phyloP scores from a whole-genome alignment of 2,113 vertebrate species.

The Fulica atra region DNA sequence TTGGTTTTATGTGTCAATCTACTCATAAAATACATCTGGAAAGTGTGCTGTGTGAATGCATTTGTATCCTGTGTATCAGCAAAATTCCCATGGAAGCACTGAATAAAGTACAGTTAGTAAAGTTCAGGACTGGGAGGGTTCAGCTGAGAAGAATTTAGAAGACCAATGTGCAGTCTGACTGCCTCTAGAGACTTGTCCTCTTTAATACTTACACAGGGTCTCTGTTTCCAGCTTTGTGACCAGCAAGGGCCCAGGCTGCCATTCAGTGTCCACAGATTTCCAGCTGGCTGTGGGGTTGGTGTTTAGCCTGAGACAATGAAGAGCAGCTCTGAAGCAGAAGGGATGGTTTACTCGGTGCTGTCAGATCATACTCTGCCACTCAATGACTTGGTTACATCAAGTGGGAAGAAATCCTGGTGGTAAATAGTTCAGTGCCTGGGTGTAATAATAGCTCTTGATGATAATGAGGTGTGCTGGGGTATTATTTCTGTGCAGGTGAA shows the following conservation, averaged over 20 bases:
- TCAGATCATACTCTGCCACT: neutral
- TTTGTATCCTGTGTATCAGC: neutral
- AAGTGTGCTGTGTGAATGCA: rapidly evolving
- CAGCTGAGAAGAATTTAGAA: neutral
- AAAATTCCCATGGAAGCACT: neutral
- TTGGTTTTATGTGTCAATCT: neutral
- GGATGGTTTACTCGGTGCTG: neutral
- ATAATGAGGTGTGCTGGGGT: neutral
- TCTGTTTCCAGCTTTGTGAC: neutral
- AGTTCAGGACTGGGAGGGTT: neutral
- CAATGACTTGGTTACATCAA: neutral
- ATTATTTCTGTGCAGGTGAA: neutral
- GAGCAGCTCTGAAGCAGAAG: neutral
- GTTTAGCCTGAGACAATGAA: neutral
- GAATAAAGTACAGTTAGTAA: neutral
- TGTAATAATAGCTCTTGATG: neutral
- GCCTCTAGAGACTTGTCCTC: neutral
- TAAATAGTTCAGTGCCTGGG: neutral
- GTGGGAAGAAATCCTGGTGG: neutral
- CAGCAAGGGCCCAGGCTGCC: neutral
- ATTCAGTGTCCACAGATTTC: too few species aligned
- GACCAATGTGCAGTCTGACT: neutral
- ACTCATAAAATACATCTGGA: neutral
- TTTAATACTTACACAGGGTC: neutral
- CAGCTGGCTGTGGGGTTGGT: neutral